Evolutionary conservation across 2,797 vertebrate species (phyloP).

Genomic region (Gymnothorax javanicus): DNA sequence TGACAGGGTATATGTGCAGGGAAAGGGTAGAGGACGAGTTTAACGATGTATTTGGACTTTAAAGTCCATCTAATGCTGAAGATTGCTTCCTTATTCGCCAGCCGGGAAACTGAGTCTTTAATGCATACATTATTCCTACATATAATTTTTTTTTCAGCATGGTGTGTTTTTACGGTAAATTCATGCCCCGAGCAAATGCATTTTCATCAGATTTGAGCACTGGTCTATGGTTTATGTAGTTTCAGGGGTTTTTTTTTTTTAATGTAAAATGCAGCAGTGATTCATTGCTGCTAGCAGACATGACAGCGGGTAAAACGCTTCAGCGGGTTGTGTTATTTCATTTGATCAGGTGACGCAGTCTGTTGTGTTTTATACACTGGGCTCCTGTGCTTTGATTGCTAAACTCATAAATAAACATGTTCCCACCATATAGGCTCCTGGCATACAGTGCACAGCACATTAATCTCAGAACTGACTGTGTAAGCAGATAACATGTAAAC

Average conservation of each 20-base stretch:
- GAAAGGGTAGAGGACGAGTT: neutral
- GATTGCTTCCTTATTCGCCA: neutral
- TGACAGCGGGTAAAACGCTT: neutral
- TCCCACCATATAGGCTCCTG: neutral
- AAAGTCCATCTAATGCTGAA: neutral
- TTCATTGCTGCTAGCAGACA: neutral
- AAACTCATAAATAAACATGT: conserved; percentile 23
- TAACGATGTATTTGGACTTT: neutral
- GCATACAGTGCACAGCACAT: neutral
- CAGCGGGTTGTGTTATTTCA: conserved; percentile 4
- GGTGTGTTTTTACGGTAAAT: neutral
- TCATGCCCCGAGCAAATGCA: neutral
- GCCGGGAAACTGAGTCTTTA: neutral
- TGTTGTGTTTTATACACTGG: neutral
- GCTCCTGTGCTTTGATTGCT: neutral
- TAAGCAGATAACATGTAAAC: neutral
- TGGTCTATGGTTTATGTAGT: neutral
- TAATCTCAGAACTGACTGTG: neutral
- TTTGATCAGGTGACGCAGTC: conserved; percentile 8
- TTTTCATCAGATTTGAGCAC: neutral
- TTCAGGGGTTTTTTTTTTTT: neutral
- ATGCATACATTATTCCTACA: neutral
- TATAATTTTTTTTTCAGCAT: neutral
- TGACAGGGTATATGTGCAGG: too few species aligned
- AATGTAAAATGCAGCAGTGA: neutral